A percentile compares a stretch with the other conserved stretches of the same genome.
phyloP scores from a whole-genome alignment of 1,140 invertebrate genomes.

The Pogonus chalceus region DNA sequence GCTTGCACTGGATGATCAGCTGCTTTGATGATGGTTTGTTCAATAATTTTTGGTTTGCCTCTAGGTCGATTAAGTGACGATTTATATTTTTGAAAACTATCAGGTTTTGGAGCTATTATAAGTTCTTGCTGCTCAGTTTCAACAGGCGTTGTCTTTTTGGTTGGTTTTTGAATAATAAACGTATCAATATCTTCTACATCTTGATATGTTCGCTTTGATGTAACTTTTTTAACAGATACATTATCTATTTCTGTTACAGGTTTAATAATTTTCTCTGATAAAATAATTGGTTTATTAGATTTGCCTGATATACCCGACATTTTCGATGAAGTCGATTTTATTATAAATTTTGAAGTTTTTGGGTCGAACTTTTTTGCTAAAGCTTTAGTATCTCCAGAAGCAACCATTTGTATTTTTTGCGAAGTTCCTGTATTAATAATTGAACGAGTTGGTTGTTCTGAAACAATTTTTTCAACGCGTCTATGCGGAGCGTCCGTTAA shows the following conservation, averaged over 20 bases:
- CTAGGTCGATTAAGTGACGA: background rate
- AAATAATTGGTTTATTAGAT: constrained; percentile 27
- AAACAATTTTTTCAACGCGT: background rate
- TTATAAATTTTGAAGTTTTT: constrained; percentile 10
- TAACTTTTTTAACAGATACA: constrained; percentile 22
- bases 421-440: background rate
- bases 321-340: constrained; percentile 7
- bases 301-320: constrained; percentile 10
- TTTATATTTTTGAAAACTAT: constrained; percentile 3
- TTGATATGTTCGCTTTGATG: constrained; percentile 23
- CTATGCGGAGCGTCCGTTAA: constrained; percentile 35
- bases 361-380: constrained; percentile 5
- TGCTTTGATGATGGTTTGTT: constrained; percentile 33
- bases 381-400: background rate
- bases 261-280: constrained; percentile 33
- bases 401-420: background rate
- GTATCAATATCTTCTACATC: constrained; percentile 32
- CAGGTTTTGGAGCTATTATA: constrained; percentile 5
- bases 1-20: constrained; percentile 14
- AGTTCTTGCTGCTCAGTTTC: constrained; percentile 8
- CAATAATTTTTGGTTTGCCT: constrained; percentile 30
- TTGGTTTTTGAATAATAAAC: constrained; percentile 30
- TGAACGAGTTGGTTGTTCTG: background rate
- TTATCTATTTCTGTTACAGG: constrained; percentile 10
- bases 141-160: constrained; percentile 17